Evolutionary conservation across 2,888 invertebrate species (phyloP).

Genomic region (Hirtodrosophila trivittata): DNA sequence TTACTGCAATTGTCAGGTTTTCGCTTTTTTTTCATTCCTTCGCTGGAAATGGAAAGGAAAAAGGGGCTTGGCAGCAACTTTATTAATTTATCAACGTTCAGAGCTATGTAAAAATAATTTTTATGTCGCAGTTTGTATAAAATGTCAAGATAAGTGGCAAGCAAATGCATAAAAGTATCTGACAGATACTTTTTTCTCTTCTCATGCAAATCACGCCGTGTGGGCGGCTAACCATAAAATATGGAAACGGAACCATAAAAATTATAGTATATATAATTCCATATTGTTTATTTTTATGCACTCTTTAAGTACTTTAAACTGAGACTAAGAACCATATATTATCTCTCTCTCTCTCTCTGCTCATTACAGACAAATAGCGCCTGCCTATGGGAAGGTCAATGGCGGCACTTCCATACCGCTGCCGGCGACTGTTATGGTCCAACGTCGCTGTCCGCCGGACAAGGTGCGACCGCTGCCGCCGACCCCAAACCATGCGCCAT

Average conservation of each 20-base stretch:
- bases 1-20: slow-evolving; percentile 49
- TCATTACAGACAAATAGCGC: slow-evolving; percentile 87
- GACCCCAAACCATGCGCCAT: slow-evolving; percentile 86
- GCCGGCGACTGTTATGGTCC: slow-evolving; percentile 91
- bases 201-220: slow-evolving; percentile 59
- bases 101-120: slow-evolving; percentile 39
- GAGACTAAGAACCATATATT: too few relatives aligned
- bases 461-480: slow-evolving; percentile 90
- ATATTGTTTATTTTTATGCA: slow-evolving; percentile 21
- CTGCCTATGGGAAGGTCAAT: slow-evolving; percentile 86
- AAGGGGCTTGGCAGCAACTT: slow-evolving; percentile 59
- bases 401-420: slow-evolving; percentile 90
- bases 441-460: slow-evolving; percentile 91
- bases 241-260: slow-evolving; percentile 20
- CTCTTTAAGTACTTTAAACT: neutral
- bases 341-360: slow-evolving; percentile 48
- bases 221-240: slow-evolving; percentile 48
- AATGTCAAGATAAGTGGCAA: slow-evolving; percentile 36
- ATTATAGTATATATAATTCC: neutral
- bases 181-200: slow-evolving; percentile 48
- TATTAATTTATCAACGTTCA: slow-evolving; percentile 66
- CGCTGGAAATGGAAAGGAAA: slow-evolving; percentile 6
- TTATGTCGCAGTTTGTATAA: slow-evolving; percentile 42
- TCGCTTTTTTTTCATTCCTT: slow-evolving; percentile 7
- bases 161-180: slow-evolving; percentile 45